Evolutionary conservation across 2,113 vertebrate species (phyloP).

Genomic region (Dendrocopos noguchii): DNA sequence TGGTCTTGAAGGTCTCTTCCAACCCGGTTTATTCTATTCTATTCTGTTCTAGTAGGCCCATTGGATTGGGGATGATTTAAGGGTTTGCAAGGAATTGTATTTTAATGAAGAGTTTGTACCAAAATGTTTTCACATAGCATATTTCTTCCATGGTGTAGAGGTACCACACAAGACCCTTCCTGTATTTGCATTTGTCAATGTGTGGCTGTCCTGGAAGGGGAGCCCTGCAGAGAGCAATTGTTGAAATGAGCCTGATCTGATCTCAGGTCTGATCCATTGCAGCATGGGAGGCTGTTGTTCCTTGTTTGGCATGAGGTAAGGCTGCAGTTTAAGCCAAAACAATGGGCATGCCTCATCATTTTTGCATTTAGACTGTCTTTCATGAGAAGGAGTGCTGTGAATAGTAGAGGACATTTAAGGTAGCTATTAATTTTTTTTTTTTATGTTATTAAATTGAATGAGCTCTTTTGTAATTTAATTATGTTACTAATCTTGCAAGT

Average conservation of each 20-base stretch:
- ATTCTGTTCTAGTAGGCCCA: neutral
- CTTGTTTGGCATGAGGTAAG: neutral
- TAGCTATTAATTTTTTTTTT: slow-evolving; percentile 6
- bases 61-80: neutral
- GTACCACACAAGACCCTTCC: neutral
- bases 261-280: neutral
- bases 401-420: neutral
- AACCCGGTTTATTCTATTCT: too few relatives aligned
- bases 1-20: too few relatives aligned
- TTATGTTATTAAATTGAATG: neutral
- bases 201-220: neutral
- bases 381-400: neutral
- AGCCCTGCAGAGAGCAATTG: neutral
- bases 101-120: neutral
- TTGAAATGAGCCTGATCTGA: neutral
- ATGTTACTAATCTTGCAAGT: neutral
- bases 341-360: neutral
- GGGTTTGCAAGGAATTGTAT: neutral
- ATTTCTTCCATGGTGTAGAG: fast-evolving
- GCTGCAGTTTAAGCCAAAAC: neutral
- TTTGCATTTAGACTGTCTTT: neutral
- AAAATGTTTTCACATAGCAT: neutral
- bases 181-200: neutral
- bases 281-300: neutral
- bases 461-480: slow-evolving; percentile 7